Evolutionary conservation across 1,140 invertebrate species (phyloP), one percentile per base, ranked within the genome.

Genomic region (Drosophila miranda): DNA sequence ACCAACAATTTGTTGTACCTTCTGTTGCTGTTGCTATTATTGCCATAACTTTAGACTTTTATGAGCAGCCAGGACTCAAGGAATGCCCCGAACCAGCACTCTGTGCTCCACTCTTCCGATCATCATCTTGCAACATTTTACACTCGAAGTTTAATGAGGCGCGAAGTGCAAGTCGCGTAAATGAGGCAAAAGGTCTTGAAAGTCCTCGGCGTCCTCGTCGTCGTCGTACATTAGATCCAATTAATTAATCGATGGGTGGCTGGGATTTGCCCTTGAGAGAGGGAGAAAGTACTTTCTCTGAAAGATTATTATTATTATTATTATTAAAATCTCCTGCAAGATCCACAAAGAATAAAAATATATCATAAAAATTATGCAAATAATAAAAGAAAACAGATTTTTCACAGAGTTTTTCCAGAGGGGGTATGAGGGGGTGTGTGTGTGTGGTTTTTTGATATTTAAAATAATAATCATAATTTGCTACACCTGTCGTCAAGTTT

Each of bases 391-490:
- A 21, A 69, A 48, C 4, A 4, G 23, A 26, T 26, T 26, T 26
- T 26, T 51, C 44, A 6, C 45, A 38, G n/a, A 14, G n/a, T 14
- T 34, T 19, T 30, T 1, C 19, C 19, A 19, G 19, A 19, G 19
- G 19, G 19, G 19, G 19, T 19, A 19, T 30, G 7, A 8, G 2
- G 4, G 8, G 9, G 28, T 30, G 9, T 11, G 0, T 42, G 5
- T 21, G 46, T 49, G 45, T 44, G 23, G 28, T 6, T 28, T 7
- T 14, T 72, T 53, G 54, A 81, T 86, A 86, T 77, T 84, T 77
- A 80, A 84, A 74, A 84, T 86, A 80, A 84, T 84, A 86, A 86
- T 84, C 77, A 73, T 80, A 74, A 84, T 84, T 84, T 86, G 77
- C 55, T 52, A 70, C 81, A 84, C 73, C 81, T 84, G 81, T 77